Percentiles rank a stretch among this genome's conserved stretches.
phyloP scores from a whole-genome alignment of 2,888 invertebrate genomes.

The Hydrotaea cyrtoneurina region DNA sequence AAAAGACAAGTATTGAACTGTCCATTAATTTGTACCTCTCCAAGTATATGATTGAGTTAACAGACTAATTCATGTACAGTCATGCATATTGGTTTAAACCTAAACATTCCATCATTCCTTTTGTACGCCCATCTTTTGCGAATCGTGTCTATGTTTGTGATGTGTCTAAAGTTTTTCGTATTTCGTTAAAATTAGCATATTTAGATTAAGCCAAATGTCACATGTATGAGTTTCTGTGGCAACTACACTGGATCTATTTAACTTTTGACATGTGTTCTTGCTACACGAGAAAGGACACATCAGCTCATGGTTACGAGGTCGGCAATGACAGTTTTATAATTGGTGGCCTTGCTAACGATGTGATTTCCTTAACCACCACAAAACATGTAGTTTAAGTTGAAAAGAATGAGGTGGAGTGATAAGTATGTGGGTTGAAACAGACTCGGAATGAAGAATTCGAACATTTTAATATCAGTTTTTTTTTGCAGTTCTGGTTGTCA shows the following conservation, averaged over 20 bases:
- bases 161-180: slow-evolving; percentile 60
- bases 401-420: too few species aligned
- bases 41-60: too few species aligned
- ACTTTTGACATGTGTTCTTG: slow-evolving; percentile 66
- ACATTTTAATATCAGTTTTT: too few species aligned
- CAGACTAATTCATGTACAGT: too few species aligned
- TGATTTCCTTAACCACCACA: too few species aligned
- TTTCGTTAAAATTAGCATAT: slow-evolving; percentile 70
- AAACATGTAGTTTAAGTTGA: neutral
- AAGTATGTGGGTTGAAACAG: too few species aligned
- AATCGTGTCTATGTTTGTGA: slow-evolving; percentile 28
- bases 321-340: slow-evolving; percentile 22
- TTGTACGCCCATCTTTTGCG: neutral
- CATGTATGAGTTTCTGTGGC: slow-evolving; percentile 65
- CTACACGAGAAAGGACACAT: slow-evolving; percentile 32
- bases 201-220: slow-evolving; percentile 69
- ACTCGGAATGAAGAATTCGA: too few species aligned
- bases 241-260: slow-evolving; percentile 66
- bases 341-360: neutral
- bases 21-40: too few species aligned
- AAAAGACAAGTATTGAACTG: too few species aligned
- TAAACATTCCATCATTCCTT: neutral
- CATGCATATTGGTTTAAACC: too few species aligned
- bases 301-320: slow-evolving; percentile 37
- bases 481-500: too few species aligned